A percentile compares a stretch with the other conserved stretches of the same genome.
Conservation (phyloP, 2,113 vertebrate species). For the Excalfactoria chinensis region DNA sequence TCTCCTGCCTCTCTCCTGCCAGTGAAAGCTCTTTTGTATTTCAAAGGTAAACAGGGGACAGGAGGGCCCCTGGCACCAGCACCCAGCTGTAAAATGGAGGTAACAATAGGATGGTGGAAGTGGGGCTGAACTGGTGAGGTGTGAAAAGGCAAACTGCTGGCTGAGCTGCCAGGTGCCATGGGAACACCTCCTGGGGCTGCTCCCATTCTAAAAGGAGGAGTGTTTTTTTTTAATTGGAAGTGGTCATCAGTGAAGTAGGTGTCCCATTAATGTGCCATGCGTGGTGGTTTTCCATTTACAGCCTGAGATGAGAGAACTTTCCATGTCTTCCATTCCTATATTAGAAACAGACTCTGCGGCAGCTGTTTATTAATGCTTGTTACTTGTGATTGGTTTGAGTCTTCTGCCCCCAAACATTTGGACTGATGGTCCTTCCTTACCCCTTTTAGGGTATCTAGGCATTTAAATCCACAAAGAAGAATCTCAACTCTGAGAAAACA, state of each 20-base stretch:
- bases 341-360: not conserved
- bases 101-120: slow-evolving; percentile 11
- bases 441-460: not conserved
- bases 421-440: not conserved
- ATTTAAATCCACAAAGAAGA: not conserved
- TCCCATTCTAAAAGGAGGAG: not conserved
- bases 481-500: not conserved
- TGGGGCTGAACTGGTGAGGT: not conserved
- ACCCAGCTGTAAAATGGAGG: slow-evolving; percentile 77
- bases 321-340: rapidly evolving
- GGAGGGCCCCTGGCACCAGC: slow-evolving; percentile 65
- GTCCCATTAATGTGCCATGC: rapidly evolving
- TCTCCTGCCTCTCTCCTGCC: not conserved
- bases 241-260: not conserved
- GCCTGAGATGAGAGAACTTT: not conserved
- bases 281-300: not conserved
- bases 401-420: not conserved
- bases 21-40: not conserved
- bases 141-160: not conserved
- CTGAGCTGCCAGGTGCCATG: not conserved
- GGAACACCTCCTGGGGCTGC: not conserved
- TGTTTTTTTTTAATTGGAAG: not conserved
- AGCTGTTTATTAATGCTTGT: not conserved
- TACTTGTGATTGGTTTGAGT: not conserved
- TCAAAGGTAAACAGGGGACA: not conserved